These are phyloP conservation scores for Vicugna pacos DNA, from an alignment of 2,113 vertebrate genomes.

Conservation along the genomic window DNA sequence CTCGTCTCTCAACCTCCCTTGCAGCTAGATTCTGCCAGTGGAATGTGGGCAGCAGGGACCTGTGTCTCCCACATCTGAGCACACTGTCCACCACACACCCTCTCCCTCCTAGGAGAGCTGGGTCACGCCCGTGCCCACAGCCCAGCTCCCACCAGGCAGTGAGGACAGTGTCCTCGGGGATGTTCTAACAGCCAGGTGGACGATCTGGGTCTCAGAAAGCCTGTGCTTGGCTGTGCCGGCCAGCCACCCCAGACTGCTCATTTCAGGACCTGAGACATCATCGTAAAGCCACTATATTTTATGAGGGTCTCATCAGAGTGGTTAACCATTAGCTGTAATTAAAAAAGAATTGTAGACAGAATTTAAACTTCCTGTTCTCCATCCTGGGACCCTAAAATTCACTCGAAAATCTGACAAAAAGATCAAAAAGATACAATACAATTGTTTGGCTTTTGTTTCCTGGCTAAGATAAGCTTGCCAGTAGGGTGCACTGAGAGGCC, in stretches of 20 bases:
- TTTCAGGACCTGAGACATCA: not conserved
- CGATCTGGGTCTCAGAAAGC: not conserved
- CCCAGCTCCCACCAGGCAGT: not conserved
- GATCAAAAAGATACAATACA: not conserved
- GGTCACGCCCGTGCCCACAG: not conserved
- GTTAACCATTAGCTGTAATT: not conserved
- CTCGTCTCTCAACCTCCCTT: not conserved
- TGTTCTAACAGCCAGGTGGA: fast-evolving
- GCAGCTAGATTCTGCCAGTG: not conserved
- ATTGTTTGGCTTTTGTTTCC: not conserved
- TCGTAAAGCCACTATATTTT: not conserved
- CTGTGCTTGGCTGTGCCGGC: not conserved
- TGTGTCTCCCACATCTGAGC: fast-evolving
- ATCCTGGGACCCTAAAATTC: not conserved
- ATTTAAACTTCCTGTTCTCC: not conserved
- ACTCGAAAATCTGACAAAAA: not conserved
- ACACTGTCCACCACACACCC: too few species aligned
- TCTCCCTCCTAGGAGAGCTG: not conserved
- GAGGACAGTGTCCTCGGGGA: not conserved
- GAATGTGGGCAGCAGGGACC: not conserved
- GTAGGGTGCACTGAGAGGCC: not conserved
- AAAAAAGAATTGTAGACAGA: not conserved
- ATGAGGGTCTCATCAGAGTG: not conserved
- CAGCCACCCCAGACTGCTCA: not conserved
- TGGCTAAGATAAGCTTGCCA: not conserved